A percentile compares a stretch with the other conserved stretches of the same genome.
Evolutionary conservation across 2,113 vertebrate species (phyloP).

Genomic region (Vulpes lagopus): DNA sequence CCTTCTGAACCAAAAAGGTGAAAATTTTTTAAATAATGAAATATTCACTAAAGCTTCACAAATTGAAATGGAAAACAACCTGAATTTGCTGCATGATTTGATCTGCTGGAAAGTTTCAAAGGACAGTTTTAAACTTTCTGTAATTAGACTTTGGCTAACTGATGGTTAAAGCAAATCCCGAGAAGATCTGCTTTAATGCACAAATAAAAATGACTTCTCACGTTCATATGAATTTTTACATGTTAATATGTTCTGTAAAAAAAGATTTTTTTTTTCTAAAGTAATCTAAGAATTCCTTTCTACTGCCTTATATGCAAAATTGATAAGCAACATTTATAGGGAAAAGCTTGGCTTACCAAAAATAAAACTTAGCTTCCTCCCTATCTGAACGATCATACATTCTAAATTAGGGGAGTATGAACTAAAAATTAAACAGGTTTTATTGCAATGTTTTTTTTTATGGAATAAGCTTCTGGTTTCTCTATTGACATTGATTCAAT

Average conservation of each 20-base stretch:
- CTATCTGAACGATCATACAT: slow-evolving; percentile 8
- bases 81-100: slow-evolving; percentile 15
- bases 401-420: neutral
- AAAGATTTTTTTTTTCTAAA: slow-evolving; percentile 40
- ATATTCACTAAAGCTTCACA: neutral
- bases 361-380: slow-evolving; percentile 29
- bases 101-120: slow-evolving; percentile 25
- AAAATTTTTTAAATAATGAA: neutral
- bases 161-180: neutral
- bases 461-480: slow-evolving; percentile 26
- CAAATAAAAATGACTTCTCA: slow-evolving; percentile 49
- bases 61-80: slow-evolving; percentile 22
- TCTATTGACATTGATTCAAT: slow-evolving; percentile 50
- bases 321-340: slow-evolving; percentile 51
- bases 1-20: neutral
- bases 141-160: neutral
- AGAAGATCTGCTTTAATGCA: slow-evolving; percentile 30
- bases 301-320: slow-evolving; percentile 36
- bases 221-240: slow-evolving; percentile 51
- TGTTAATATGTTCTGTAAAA: slow-evolving; percentile 56
- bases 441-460: slow-evolving; percentile 61
- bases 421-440: slow-evolving; percentile 62
- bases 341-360: slow-evolving; percentile 41
- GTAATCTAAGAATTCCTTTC: neutral
- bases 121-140: slow-evolving; percentile 31